phyloP scores from a whole-genome alignment of 2,797 vertebrate genomes.

The Pangasius djambal region DNA sequence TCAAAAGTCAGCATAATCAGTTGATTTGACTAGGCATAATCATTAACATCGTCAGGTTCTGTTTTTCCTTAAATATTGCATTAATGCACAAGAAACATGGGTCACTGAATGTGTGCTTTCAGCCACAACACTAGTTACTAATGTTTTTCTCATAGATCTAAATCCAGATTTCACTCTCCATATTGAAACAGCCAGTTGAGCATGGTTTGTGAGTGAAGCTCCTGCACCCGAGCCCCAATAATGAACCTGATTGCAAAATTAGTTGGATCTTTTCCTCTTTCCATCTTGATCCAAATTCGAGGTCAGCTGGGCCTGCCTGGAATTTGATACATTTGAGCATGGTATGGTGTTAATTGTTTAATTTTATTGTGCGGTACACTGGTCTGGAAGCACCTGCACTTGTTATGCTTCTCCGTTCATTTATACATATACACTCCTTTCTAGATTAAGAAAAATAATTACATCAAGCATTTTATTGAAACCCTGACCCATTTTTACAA shows the following conservation, averaged over 20 bases:
- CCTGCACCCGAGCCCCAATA: neutral
- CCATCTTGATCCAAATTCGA: neutral
- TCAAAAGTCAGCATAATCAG: neutral
- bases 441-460: neutral
- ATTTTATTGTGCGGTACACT: neutral
- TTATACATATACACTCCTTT: neutral
- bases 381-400: neutral
- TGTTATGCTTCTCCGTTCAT: neutral
- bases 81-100: neutral
- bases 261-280: neutral
- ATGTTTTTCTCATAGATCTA: neutral
- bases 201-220: neutral
- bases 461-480: neutral
- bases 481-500: neutral
- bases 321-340: neutral
- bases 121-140: neutral
- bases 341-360: neutral
- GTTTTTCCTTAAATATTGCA: slow-evolving; percentile 3
- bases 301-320: neutral
- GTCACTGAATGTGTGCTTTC: neutral
- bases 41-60: neutral
- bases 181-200: neutral
- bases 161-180: neutral
- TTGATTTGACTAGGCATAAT: neutral
- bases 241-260: neutral